phyloP scores from a whole-genome alignment of 2,113 vertebrate genomes.

The Ranitomeya variabilis region DNA sequence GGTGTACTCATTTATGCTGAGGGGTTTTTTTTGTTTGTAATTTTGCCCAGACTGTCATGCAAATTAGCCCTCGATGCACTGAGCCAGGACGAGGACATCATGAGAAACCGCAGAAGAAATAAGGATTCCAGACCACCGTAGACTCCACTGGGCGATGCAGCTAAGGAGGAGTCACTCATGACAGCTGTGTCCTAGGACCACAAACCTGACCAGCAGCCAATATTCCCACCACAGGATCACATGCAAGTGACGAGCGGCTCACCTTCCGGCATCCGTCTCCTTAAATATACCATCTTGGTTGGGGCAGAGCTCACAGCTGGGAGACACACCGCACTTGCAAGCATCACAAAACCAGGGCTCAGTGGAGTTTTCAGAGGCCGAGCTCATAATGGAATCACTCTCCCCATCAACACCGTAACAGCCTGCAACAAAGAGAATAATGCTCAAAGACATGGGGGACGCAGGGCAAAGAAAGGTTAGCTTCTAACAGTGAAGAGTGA shows the following conservation, averaged over 20 bases:
- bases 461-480: no score
- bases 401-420: constrained; percentile 99
- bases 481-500: no score
- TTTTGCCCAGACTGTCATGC: no score
- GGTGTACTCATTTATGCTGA: no score
- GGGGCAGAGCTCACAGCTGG: constrained; percentile 95
- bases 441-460: no score
- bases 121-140: no score
- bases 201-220: no score
- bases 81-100: not conserved
- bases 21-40: no score
- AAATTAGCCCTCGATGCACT: not conserved
- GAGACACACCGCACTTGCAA: constrained; percentile 93
- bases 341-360: constrained; percentile 99
- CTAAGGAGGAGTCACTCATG: no score
- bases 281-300: constrained; percentile 99
- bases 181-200: no score
- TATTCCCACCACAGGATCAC: no score
- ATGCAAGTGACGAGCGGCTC: not conserved
- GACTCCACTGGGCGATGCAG: no score
- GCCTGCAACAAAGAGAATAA: constrained; percentile 70
- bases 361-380: constrained; percentile 96
- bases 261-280: constrained; percentile 98
- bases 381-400: constrained; percentile 98
- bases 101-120: not conserved